Evolutionary conservation across 2,888 invertebrate genomes (phyloP).

Genomic region (Aleiodes leptofemur): DNA sequence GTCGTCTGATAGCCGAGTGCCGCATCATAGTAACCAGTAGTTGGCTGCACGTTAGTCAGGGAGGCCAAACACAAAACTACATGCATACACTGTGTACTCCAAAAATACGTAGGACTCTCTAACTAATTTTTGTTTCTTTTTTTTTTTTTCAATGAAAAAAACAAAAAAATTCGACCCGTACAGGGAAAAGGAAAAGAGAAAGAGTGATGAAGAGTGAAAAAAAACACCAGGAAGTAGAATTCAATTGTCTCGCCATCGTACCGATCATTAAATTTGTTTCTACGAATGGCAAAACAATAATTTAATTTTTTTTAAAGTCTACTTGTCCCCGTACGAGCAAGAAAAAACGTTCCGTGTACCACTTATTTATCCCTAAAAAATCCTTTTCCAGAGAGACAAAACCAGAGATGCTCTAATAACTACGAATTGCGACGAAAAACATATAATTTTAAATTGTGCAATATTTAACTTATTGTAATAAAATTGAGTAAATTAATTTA

Average conservation of each 20-base stretch:
- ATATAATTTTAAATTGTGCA: constrained; percentile 12
- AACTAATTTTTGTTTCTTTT: constrained; percentile 46
- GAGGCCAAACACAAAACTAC: constrained; percentile 75
- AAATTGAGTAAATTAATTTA: constrained; percentile 10
- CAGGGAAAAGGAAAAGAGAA: constrained; percentile 41
- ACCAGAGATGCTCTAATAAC: constrained; percentile 28
- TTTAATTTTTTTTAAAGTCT: constrained; percentile 17
- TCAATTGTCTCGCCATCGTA: constrained; percentile 13
- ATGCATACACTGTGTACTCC: constrained; percentile 75
- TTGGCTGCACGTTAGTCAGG: constrained; percentile 75
- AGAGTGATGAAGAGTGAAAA: constrained; percentile 48
- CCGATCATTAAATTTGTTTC: constrained; percentile 9
- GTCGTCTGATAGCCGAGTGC: constrained; percentile 82
- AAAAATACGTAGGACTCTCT: constrained; percentile 56
- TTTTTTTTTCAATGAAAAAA: constrained; percentile 10
- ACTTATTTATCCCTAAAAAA: constrained; percentile 16
- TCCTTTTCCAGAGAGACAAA: constrained; percentile 17
- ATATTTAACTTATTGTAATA: constrained; percentile 24
- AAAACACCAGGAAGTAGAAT: constrained; percentile 16
- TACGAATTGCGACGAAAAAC: constrained; percentile 35
- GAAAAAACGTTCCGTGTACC: constrained; percentile 27
- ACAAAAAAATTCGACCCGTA: constrained; percentile 12
- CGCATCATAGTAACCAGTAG: constrained; percentile 83
- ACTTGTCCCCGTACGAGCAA: background rate
- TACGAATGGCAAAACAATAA: constrained; percentile 10